A percentile compares a stretch with the other conserved stretches of the same genome.
Evolutionary conservation across 2,797 vertebrate species (phyloP).

Genomic region (Cossypha heuglini): DNA sequence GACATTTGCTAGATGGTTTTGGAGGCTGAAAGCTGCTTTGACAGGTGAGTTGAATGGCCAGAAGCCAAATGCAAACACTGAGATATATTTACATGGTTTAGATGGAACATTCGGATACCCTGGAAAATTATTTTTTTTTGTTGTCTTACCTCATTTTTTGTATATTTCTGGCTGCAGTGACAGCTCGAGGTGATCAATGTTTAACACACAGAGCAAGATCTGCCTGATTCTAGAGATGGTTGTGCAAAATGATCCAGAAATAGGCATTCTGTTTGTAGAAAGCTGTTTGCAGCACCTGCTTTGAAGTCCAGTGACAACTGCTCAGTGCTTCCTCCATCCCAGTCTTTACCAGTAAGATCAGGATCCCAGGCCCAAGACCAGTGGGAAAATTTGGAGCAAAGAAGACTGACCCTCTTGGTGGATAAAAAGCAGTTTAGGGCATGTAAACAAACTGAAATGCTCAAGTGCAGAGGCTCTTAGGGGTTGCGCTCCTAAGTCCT

Average conservation of each 20-base stretch:
- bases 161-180: background rate
- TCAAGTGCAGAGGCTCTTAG: background rate
- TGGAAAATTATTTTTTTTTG: background rate
- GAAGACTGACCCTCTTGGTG: background rate
- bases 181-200: background rate
- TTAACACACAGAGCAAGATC: background rate
- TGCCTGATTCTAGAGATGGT: background rate
- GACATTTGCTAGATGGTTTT: background rate
- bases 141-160: background rate
- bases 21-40: background rate
- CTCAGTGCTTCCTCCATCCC: background rate
- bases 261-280: background rate
- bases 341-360: background rate
- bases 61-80: background rate
- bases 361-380: background rate
- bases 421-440: background rate
- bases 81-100: background rate
- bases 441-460: background rate
- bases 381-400: background rate
- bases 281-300: background rate
- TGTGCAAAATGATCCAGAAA: background rate
- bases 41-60: background rate
- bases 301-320: background rate
- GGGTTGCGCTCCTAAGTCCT: background rate
- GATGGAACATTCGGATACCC: background rate